phyloP scores from a whole-genome alignment of 2,113 vertebrate genomes.

The Lepus timidus region DNA sequence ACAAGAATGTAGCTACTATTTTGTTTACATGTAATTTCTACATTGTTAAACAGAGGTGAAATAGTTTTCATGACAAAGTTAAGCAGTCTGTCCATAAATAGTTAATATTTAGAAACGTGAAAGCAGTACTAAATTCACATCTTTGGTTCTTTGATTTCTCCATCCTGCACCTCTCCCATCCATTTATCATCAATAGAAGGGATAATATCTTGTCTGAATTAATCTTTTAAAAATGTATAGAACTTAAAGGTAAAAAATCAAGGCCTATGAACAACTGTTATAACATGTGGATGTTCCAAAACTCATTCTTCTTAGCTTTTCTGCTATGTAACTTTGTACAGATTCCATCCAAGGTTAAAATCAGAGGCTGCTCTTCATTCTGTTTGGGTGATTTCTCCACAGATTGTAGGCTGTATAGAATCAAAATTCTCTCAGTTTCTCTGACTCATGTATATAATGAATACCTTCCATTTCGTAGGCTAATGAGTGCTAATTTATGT shows the following conservation, averaged over 20 bases:
- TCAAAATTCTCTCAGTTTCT: constrained; percentile 20
- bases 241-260: constrained; percentile 15
- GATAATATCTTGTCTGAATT: not conserved
- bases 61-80: not conserved
- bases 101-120: constrained; percentile 28
- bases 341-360: constrained; percentile 16
- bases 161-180: not conserved
- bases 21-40: constrained; percentile 31
- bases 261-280: not conserved
- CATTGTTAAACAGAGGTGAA: not conserved
- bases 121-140: constrained; percentile 10
- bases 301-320: not conserved
- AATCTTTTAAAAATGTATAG: not conserved
- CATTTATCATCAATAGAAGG: not conserved
- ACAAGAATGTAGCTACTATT: constrained; percentile 8
- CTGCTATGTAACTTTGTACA: constrained; percentile 15
- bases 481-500: not conserved
- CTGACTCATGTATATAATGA: not conserved
- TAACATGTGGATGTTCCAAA: not conserved
- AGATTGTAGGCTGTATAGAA: constrained; percentile 15
- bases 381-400: constrained; percentile 9
- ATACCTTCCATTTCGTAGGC: not conserved
- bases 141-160: constrained; percentile 4
- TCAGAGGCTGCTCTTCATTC: constrained; percentile 14
- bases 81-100: constrained; percentile 11